Conservation (phyloP, 1,140 invertebrate genomes). For the Heterodera schachtii region DNA sequence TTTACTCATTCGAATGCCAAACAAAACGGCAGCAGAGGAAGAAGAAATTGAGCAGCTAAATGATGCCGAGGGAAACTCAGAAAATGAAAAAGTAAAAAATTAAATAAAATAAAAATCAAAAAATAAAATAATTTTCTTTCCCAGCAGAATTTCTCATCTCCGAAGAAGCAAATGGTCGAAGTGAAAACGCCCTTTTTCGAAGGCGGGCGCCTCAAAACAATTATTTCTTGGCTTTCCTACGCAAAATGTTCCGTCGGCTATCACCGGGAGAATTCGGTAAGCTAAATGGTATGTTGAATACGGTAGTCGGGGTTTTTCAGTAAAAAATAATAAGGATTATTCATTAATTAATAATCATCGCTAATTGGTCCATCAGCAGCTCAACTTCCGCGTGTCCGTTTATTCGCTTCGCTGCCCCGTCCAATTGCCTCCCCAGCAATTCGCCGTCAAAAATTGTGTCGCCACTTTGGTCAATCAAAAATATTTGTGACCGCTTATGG, state of each 20-base stretch:
- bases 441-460: constrained; percentile 39
- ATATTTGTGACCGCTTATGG: neutral
- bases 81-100: constrained; percentile 7
- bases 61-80: neutral
- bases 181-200: constrained; percentile 48
- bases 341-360: neutral
- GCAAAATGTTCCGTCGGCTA: constrained; percentile 21
- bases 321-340: neutral
- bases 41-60: neutral
- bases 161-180: constrained; percentile 24
- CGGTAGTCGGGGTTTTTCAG: neutral
- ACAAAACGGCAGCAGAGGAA: neutral
- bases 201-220: constrained; percentile 24
- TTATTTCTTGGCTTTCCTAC: constrained; percentile 48
- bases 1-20: constrained; percentile 28
- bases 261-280: neutral
- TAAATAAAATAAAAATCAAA: neutral
- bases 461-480: constrained; percentile 33
- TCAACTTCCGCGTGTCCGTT: constrained; percentile 39
- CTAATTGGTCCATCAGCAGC: neutral
- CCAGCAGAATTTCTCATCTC: neutral
- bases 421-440: constrained; percentile 40
- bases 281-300: no score
- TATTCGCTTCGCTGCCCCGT: constrained; percentile 32
- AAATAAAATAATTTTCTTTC: neutral